Evolutionary conservation across 2,797 vertebrate genomes (phyloP).

Genomic region (Nothura maculosa): DNA sequence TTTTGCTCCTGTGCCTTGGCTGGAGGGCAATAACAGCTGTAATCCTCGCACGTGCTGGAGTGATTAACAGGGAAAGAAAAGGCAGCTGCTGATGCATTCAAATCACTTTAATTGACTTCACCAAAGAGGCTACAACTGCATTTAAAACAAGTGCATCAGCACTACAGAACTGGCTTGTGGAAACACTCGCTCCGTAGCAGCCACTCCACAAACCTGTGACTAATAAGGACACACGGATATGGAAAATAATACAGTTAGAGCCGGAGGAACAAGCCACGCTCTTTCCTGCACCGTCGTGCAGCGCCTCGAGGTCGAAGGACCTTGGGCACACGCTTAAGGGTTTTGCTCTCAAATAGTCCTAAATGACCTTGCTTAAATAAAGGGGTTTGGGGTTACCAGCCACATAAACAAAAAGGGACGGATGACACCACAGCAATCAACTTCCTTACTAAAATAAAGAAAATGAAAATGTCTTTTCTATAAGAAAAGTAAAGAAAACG

Average conservation of each 20-base stretch:
- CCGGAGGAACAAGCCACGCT: neutral
- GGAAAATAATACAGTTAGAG: neutral
- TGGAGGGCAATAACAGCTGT: neutral
- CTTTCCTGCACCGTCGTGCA: neutral
- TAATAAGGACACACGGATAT: neutral
- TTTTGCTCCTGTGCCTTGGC: neutral
- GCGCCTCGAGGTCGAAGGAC: slow-evolving; percentile 2
- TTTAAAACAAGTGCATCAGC: neutral
- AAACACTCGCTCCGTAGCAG: neutral
- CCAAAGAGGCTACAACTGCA: slow-evolving; percentile 19
- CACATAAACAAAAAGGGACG: slow-evolving; percentile 1
- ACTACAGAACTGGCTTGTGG: neutral
- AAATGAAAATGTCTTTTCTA: slow-evolving; percentile 31
- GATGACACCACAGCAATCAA: slow-evolving; percentile 1
- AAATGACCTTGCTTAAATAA: neutral
- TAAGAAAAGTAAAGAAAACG: slow-evolving; percentile 52
- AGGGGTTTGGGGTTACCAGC: slow-evolving; percentile 24
- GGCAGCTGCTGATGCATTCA: neutral
- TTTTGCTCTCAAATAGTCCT: neutral
- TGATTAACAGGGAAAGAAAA: neutral
- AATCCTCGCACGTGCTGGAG: neutral
- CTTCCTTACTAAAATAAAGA: slow-evolving; percentile 12
- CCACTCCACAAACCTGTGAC: neutral
- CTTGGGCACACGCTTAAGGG: neutral
- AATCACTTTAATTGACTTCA: slow-evolving; percentile 18